A percentile compares a stretch with the other conserved stretches of the same genome.
Evolutionary conservation across 2,797 vertebrate species (phyloP).

Genomic region (Apogon hyalosoma): DNA sequence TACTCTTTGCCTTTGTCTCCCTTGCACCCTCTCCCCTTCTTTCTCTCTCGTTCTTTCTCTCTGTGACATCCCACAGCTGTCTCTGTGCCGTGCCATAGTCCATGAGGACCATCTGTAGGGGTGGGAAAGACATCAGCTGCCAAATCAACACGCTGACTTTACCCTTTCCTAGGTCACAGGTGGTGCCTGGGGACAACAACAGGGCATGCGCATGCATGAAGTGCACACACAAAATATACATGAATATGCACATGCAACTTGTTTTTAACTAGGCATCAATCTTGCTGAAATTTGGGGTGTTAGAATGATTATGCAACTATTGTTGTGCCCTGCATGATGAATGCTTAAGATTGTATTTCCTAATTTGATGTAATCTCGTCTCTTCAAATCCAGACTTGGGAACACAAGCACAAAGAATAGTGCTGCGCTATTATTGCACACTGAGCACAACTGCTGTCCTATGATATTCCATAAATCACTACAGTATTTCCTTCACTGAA

Average conservation of each 20-base stretch:
- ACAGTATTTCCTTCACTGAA: constrained; percentile 38
- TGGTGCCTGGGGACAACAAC: constrained; percentile 43
- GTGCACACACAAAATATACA: constrained; percentile 13
- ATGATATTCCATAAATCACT: constrained; percentile 47
- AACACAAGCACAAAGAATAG: neutral
- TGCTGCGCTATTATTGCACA: constrained; percentile 12
- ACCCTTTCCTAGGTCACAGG: constrained; percentile 61
- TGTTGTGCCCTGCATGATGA: constrained; percentile 5
- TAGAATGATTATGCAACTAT: neutral
- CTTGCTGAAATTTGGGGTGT: neutral
- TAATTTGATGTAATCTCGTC: constrained; percentile 28
- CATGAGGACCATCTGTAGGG: constrained; percentile 61
- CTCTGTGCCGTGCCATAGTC: constrained; percentile 17
- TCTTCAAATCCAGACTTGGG: constrained; percentile 1
- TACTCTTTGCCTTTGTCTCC: constrained; percentile 3
- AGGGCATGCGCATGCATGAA: constrained; percentile 13
- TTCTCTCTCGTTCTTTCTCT: neutral
- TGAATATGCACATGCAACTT: constrained; percentile 18
- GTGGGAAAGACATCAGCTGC: constrained; percentile 52
- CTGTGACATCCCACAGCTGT: constrained; percentile 60
- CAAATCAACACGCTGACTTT: constrained; percentile 61
- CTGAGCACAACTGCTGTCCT: constrained; percentile 32
- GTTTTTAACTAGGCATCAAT: constrained; percentile 3
- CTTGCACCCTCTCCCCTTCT: constrained; percentile 2
- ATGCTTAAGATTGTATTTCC: constrained; percentile 11